A percentile compares a stretch with the other conserved stretches of the same genome.
phyloP scores from a whole-genome alignment of 2,888 invertebrate species.

The Gibbula magus region DNA sequence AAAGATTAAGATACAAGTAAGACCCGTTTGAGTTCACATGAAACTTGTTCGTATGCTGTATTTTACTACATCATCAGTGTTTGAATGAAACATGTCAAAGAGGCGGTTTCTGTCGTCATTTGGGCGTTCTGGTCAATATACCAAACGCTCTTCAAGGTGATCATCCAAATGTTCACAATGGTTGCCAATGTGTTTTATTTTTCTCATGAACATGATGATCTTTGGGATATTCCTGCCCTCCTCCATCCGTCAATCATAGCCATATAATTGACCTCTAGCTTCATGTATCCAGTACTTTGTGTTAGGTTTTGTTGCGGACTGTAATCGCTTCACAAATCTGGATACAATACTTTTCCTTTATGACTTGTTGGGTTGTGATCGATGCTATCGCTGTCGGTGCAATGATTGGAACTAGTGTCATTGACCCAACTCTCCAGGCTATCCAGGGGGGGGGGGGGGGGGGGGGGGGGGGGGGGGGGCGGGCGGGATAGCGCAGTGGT shows the following conservation, averaged over 20 bases:
- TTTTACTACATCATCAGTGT: conserved; percentile 10
- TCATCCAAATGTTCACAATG: not conserved
- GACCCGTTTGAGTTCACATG: not conserved
- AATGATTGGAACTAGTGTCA: not conserved
- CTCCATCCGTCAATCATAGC: not conserved
- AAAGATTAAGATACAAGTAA: too few species aligned
- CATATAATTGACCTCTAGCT: not conserved
- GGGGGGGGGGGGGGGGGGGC: too few species aligned
- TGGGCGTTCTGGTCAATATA: not conserved
- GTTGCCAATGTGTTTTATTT: conserved; percentile 9
- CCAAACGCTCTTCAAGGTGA: not conserved
- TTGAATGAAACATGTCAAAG: conserved; percentile 27
- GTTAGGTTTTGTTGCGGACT: conserved; percentile 26
- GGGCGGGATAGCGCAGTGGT: too few species aligned
- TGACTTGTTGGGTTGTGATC: not conserved
- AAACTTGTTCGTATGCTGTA: not conserved
- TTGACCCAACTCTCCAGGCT: not conserved
- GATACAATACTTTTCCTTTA: conserved; percentile 22
- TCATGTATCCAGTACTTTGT: conserved; percentile 22
- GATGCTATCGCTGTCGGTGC: conserved; percentile 27
- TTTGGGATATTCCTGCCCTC: conserved; percentile 17
- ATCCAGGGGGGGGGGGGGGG: too few species aligned
- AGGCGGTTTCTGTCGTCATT: conserved; percentile 26
- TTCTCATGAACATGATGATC: conserved; percentile 17
- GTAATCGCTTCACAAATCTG: conserved; percentile 5